These are phyloP conservation scores for Muscicapa adusta DNA, from an alignment of 2,113 vertebrate species.

Conservation along the genomic window DNA sequence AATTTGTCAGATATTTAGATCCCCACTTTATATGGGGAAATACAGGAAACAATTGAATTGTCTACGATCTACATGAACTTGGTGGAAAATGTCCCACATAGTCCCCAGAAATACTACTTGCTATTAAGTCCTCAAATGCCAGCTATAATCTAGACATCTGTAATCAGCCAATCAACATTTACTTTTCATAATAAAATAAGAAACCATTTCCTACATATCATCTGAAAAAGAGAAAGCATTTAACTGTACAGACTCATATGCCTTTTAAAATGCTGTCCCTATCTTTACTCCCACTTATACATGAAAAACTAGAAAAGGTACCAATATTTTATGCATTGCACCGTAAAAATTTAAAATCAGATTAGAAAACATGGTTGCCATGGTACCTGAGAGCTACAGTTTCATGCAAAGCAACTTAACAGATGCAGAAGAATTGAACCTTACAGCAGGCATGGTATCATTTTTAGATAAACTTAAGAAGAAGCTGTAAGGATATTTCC, in stretches of 20 bases:
- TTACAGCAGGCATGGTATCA: constrained; percentile 16
- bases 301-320: constrained; percentile 35
- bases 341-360: constrained; percentile 57
- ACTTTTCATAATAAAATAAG: background rate
- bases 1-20: background rate
- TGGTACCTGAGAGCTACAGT: constrained; percentile 54
- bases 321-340: constrained; percentile 25
- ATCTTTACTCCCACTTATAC: constrained; percentile 43
- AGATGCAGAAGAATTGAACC: constrained; percentile 48
- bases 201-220: background rate
- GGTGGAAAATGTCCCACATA: background rate
- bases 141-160: background rate
- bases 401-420: constrained; percentile 69
- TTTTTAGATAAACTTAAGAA: constrained; percentile 45
- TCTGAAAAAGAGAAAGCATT: background rate
- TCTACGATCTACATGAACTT: background rate
- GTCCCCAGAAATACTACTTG: background rate
- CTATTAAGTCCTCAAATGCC: background rate
- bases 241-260: background rate
- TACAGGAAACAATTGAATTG: background rate
- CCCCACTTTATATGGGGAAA: background rate
- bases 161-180: background rate
- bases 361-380: constrained; percentile 66
- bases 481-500: constrained; percentile 18
- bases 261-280: background rate